Percentiles rank a stretch among this genome's conserved stretches.
These are phyloP conservation scores for Microplitis mediator DNA, from an alignment of 1,140 invertebrate genomes.

Conservation along the genomic window DNA sequence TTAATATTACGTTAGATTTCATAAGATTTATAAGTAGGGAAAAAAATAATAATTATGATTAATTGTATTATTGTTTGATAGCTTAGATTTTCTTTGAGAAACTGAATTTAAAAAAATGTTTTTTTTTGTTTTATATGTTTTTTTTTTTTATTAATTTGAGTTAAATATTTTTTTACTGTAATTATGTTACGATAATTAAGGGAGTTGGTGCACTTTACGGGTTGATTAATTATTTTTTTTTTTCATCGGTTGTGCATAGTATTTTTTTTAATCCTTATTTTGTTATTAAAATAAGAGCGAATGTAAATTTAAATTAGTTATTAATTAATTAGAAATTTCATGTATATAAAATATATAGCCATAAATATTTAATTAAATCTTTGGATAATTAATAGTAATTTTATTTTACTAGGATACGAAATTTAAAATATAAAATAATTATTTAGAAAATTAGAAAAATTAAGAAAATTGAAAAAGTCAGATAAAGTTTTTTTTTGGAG, in stretches of 20 bases:
- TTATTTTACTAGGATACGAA: not conserved
- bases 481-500: no score
- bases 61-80: no score
- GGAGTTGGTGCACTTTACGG: constrained; percentile 1
- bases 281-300: not conserved
- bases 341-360: constrained; percentile 9
- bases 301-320: not conserved
- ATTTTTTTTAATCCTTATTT: not conserved
- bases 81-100: no score
- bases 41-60: no score
- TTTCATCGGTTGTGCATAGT: not conserved
- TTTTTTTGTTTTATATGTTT: not conserved
- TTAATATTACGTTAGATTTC: no score
- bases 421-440: no score
- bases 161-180: not conserved
- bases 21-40: no score
- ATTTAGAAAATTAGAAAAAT: no score
- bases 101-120: no score
- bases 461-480: no score
- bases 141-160: not conserved
- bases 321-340: not conserved
- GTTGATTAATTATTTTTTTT: not conserved
- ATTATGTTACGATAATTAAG: not conserved
- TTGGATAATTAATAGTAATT: not conserved
- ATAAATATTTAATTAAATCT: constrained; percentile 5